Conservation (phyloP, 2,113 vertebrate species). For the Thunnus maccoyii region DNA sequence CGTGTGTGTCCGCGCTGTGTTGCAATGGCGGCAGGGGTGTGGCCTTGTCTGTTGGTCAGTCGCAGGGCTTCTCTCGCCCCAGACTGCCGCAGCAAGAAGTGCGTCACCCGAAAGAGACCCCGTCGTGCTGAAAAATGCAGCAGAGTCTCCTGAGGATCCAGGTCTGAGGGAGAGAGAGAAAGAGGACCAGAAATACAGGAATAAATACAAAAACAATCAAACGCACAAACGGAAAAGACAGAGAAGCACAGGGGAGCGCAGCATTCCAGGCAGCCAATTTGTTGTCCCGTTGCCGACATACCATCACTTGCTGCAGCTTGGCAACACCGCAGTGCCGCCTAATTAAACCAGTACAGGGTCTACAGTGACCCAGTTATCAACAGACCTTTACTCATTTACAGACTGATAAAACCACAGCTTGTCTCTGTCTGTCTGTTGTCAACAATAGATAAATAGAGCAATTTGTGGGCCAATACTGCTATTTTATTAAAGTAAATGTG, state of each 20-base stretch:
- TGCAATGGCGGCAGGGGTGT: conserved; percentile 89
- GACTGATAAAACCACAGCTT: conserved; percentile 28
- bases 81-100: conserved; percentile 91
- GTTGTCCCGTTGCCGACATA: conserved; percentile 24
- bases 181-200: conserved; percentile 4
- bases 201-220: conserved; percentile 15
- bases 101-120: conserved; percentile 88
- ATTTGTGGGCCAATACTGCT: background rate
- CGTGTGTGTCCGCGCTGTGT: conserved; percentile 86
- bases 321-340: conserved; percentile 42
- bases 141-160: conserved; percentile 91
- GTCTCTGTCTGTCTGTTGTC: background rate
- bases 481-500: background rate
- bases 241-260: background rate
- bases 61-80: conserved; percentile 90
- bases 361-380: conserved; percentile 26
- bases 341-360: conserved; percentile 37
- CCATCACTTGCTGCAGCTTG: conserved; percentile 49
- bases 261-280: conserved; percentile 4
- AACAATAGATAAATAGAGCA: background rate
- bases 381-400: conserved; percentile 28
- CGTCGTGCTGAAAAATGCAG: conserved; percentile 94
- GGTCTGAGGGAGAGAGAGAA: conserved; percentile 80
- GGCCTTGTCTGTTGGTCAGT: conserved; percentile 91
- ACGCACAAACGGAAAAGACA: background rate